phyloP scores from a whole-genome alignment of 2,888 invertebrate species.

The Diogma glabrata region DNA sequence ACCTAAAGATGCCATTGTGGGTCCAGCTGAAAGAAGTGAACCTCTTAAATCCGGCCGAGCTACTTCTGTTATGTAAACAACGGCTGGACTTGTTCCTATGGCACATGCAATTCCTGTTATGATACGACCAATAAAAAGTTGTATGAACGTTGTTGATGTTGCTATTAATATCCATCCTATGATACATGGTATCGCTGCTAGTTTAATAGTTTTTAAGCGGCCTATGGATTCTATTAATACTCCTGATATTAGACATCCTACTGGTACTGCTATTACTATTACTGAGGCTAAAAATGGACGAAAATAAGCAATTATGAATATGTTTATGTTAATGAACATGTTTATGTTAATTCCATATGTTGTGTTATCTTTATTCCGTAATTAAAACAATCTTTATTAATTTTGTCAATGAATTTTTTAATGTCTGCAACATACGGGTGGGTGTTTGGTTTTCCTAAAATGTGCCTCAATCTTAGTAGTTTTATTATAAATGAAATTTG shows the following conservation, averaged over 20 bases:
- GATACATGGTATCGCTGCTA: constrained; percentile 42
- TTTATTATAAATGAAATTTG: no score
- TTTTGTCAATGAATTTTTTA: no score
- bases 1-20: constrained; percentile 47
- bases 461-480: no score
- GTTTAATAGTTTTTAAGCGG: constrained; percentile 42
- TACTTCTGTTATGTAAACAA: constrained; percentile 50
- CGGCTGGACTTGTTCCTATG: constrained; percentile 46
- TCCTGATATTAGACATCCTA: constrained; percentile 42
- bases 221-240: constrained; percentile 45
- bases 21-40: constrained; percentile 45
- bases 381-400: no score
- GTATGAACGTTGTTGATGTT: constrained; percentile 37
- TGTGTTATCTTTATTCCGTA: no score
- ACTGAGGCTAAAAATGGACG: constrained; percentile 41
- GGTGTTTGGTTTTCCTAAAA: no score
- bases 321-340: no score
- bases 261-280: constrained; percentile 42
- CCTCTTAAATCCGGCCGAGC: constrained; percentile 46
- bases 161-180: constrained; percentile 47
- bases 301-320: no score
- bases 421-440: no score
- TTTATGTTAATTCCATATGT: no score
- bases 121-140: constrained; percentile 41
- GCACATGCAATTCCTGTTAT: constrained; percentile 45